Evolutionary conservation across 1,140 invertebrate species (phyloP), one percentile per base, ranked within the genome.

Genomic region (Anadara kagoshimensis): DNA sequence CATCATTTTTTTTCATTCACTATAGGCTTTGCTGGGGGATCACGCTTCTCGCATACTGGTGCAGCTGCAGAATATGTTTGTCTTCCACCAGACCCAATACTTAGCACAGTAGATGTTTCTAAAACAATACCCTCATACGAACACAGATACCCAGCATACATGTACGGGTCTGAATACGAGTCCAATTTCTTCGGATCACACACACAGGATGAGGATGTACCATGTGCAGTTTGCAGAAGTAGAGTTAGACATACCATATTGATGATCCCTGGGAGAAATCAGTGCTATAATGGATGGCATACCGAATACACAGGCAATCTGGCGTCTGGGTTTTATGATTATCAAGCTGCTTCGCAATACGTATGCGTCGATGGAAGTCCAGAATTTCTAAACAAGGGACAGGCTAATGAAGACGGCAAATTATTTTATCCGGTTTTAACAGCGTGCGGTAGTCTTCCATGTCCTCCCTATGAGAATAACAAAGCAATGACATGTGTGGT

Each of bases 291-390:
- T 20, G 78, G 78, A 4, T 83, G 82, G 82, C 77, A 59, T 4
- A 11, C 49, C 44, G 76, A 78, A 49, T 83, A 83, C 47, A 24
- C 20, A 8, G 82, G 82, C 0, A 71, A 71, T 58, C 64, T 83
- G 5, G 78, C 71, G 67, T 68, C 72, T 20, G 68, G 61, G 24
- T 44, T 62, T 26, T 29, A 69, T 16, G 29, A 51, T 29, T 62
- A 73, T 64, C 10, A 41, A 8, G 26, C 51, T 14, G 51, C 24
- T 0, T 63, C 63, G 11, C 36, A 73, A 20, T 79, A 47, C 45
- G 24, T 73, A 4, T 81, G 79, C 56, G 63, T 81, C 22, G 77
- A 79, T 57, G 57, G 51, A 16, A 24, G 61, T 45, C 72, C 75
- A n/a, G 75, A 80, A 53, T 65, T 26, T 20, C 8, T 71, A 16